phyloP scores from a whole-genome alignment of 2,888 invertebrate genomes.

The Tetragonisca angustula region DNA sequence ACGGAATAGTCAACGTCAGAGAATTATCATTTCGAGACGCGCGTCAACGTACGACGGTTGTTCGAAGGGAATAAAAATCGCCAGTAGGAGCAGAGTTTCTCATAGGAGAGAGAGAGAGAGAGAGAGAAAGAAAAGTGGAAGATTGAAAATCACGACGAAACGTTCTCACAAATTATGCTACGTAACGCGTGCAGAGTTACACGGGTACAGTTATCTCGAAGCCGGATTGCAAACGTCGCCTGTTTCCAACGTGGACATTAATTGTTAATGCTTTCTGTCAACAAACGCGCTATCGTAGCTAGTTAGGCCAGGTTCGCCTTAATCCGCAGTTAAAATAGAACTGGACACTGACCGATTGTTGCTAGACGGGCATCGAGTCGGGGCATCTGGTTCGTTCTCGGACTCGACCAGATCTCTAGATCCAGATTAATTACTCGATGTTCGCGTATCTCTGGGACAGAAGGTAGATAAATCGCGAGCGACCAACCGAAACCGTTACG shows the following conservation, averaged over 20 bases:
- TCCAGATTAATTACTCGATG: conserved; percentile 75
- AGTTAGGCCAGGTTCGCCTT: conserved; percentile 72
- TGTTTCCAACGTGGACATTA: conserved; percentile 19
- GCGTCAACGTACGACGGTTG: background rate
- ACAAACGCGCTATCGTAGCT: conserved; percentile 62
- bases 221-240: conserved; percentile 24
- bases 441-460: conserved; percentile 49
- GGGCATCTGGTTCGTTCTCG: conserved; percentile 74
- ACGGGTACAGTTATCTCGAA: background rate
- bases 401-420: conserved; percentile 61
- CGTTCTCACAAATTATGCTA: background rate
- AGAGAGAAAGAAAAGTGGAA: background rate
- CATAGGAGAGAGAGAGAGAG: too few relatives aligned
- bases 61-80: background rate
- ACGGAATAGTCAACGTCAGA: background rate
- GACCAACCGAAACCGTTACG: conserved; percentile 45
- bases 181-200: background rate
- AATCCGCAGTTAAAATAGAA: conserved; percentile 81
- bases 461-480: conserved; percentile 66
- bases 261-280: conserved; percentile 72
- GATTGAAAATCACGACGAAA: too few relatives aligned
- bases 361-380: conserved; percentile 54
- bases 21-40: background rate
- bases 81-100: background rate
- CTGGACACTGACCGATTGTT: conserved; percentile 81